Conservation (phyloP, 1,140 invertebrate species). For the Lordiphosa stackelbergi region DNA sequence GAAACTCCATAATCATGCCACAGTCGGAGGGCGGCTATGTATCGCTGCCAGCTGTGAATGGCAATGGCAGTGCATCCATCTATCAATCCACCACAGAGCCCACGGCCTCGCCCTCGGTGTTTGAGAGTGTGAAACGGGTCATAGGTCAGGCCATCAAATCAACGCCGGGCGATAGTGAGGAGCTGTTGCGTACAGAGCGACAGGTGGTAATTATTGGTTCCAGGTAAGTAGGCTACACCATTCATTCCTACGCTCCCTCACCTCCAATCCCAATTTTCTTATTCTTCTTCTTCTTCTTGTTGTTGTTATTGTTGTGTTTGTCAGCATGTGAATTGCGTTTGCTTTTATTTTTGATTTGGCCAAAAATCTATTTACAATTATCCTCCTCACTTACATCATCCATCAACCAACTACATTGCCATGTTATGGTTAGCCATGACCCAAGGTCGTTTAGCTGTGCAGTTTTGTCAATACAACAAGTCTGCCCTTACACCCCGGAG, state of each 20-base stretch:
- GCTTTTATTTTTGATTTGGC: constrained; percentile 19
- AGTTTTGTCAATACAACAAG: constrained; percentile 69
- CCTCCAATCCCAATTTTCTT: background rate
- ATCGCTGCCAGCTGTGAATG: constrained; percentile 66
- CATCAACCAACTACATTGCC: too few relatives aligned
- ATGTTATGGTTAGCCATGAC: constrained; percentile 34
- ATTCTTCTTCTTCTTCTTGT: constrained; percentile 8
- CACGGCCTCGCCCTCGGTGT: constrained; percentile 67
- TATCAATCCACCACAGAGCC: constrained; percentile 77
- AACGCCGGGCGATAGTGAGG: constrained; percentile 58
- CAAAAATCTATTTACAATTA: too few relatives aligned
- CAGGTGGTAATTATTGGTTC: constrained; percentile 64
- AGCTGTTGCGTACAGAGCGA: constrained; percentile 60
- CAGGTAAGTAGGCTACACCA: constrained; percentile 62
- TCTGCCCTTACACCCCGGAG: too few relatives aligned
- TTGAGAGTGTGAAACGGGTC: constrained; percentile 71
- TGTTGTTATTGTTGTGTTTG: constrained; percentile 13
- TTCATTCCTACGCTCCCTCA: background rate
- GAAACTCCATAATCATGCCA: constrained; percentile 56
- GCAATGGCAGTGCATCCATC: constrained; percentile 64
- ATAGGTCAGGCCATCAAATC: constrained; percentile 75
- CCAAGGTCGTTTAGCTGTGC: constrained; percentile 52
- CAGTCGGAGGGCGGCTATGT: constrained; percentile 76
- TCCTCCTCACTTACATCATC: too few relatives aligned
- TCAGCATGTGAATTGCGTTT: constrained; percentile 1